Percentiles rank a stretch among this genome's conserved stretches.
Conservation (phyloP, 2,888 invertebrate genomes). For the Sesamia inferens region DNA sequence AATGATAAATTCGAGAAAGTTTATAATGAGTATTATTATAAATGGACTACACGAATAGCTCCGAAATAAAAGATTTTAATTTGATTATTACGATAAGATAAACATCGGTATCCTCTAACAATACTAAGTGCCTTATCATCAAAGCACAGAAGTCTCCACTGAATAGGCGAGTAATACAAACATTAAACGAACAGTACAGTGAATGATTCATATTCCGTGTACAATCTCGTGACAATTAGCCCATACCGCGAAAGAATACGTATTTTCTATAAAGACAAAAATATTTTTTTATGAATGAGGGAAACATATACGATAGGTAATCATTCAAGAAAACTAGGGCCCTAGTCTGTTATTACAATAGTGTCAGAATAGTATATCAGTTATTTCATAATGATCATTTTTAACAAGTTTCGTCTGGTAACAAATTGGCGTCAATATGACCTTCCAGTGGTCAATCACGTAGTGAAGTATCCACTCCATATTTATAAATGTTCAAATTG, state of each 20-base stretch:
- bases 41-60: no score
- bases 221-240: background rate
- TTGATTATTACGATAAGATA: no score
- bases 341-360: no score
- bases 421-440: no score
- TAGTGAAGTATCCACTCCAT: no score
- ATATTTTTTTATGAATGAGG: slow-evolving; percentile 1
- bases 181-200: background rate
- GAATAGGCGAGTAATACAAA: background rate
- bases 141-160: background rate
- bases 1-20: background rate
- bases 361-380: no score
- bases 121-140: background rate
- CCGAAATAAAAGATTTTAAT: no score
- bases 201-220: background rate
- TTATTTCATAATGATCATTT: no score
- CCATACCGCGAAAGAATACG: background rate
- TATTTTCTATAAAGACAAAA: background rate
- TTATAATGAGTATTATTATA: no score
- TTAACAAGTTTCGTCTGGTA: no score
- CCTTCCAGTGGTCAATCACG: no score
- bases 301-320: slow-evolving; percentile 2
- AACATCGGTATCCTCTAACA: background rate
- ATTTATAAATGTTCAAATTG: no score
- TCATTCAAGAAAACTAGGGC: slow-evolving; percentile 17